phyloP scores from a whole-genome alignment of 1,140 invertebrate species.

The Diabrotica virgifera region DNA sequence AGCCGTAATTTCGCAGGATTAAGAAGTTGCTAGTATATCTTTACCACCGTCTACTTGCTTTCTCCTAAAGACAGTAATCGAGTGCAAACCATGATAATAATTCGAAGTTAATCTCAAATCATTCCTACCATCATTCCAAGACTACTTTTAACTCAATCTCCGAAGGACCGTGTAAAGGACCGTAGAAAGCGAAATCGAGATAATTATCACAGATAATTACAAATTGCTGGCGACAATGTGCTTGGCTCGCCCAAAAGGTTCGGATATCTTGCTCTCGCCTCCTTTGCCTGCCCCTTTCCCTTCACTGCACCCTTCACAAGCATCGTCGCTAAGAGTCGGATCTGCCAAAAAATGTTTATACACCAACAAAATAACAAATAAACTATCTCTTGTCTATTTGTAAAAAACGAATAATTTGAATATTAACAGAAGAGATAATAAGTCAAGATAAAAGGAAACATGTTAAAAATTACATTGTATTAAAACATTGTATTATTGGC shows the following conservation, averaged over 20 bases:
- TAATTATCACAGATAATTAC: slow-evolving; percentile 35
- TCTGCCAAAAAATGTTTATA: neutral
- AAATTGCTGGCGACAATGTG: slow-evolving; percentile 28
- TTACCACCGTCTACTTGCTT: neutral
- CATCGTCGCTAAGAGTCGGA: neutral
- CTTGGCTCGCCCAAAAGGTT: slow-evolving; percentile 10
- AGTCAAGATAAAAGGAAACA: too few species aligned
- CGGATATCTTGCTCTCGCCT: slow-evolving; percentile 13
- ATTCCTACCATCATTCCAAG: slow-evolving; percentile 11
- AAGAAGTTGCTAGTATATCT: neutral
- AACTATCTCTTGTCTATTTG: too few species aligned
- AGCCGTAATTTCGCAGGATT: too few species aligned
- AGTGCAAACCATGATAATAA: slow-evolving; percentile 20
- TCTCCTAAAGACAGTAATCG: neutral
- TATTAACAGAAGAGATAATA: too few species aligned
- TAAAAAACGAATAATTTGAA: too few species aligned
- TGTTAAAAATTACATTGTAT: too few species aligned
- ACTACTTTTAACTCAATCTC: slow-evolving; percentile 27
- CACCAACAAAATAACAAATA: too few species aligned
- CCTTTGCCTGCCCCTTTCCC: neutral
- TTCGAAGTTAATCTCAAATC: slow-evolving; percentile 20
- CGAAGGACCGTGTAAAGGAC: slow-evolving; percentile 19
- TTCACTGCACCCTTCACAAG: neutral
- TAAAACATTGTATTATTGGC: too few species aligned
- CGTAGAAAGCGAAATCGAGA: slow-evolving; percentile 35